phyloP scores from a whole-genome alignment of 2,113 vertebrate species.

The Spizaetus ornatus region DNA sequence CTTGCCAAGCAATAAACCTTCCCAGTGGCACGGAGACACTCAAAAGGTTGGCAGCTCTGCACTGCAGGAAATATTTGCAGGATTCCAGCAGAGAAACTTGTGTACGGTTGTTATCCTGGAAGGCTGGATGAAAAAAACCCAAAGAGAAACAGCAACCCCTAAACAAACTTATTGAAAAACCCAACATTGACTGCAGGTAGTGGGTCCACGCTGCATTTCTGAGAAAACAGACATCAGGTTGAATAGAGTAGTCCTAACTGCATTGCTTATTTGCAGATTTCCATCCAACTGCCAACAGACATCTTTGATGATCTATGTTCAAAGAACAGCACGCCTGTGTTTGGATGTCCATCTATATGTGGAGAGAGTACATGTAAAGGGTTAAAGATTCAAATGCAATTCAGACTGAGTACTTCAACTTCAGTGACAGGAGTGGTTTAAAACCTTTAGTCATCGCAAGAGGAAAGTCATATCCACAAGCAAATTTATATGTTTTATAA shows the following conservation, averaged over 20 bases:
- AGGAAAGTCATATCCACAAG: background rate
- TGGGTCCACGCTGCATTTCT: background rate
- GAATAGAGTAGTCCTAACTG: background rate
- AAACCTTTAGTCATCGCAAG: background rate
- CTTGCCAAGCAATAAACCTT: background rate
- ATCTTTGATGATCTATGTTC: background rate
- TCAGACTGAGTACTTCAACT: background rate
- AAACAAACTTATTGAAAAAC: background rate
- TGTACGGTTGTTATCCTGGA: background rate
- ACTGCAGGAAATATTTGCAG: background rate
- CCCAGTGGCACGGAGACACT: background rate
- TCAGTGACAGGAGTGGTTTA: background rate
- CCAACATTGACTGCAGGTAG: rapidly evolving
- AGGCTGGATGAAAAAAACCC: background rate
- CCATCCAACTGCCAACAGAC: background rate
- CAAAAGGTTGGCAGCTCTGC: background rate
- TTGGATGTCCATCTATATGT: background rate
- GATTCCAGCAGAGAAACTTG: background rate
- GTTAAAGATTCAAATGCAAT: background rate
- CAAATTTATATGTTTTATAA: rapidly evolving
- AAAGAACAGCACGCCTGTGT: rapidly evolving
- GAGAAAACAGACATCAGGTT: background rate
- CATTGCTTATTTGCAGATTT: background rate
- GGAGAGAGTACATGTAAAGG: background rate
- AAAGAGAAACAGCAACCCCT: background rate